A percentile compares a stretch with the other conserved stretches of the same genome.
Evolutionary conservation across 2,888 invertebrate genomes (phyloP).

Genomic region (Thymelicus acteon): DNA sequence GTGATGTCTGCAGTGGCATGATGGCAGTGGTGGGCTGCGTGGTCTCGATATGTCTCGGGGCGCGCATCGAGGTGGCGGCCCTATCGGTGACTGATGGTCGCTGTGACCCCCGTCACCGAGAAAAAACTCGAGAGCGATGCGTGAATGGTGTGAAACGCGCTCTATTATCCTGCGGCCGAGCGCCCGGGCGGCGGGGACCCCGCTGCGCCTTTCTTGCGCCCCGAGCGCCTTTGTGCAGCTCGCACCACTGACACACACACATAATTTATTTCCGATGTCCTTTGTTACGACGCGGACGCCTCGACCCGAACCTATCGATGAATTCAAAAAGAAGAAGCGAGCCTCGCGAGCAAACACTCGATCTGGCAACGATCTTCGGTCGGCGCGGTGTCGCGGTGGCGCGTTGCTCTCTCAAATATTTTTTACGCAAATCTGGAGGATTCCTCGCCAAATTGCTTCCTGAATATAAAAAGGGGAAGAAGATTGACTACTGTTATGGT

Average conservation of each 20-base stretch:
- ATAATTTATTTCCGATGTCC: conserved; percentile 52
- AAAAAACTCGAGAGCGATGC: conserved; percentile 62
- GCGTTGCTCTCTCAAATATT: conserved; percentile 42
- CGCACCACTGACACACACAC: conserved; percentile 48
- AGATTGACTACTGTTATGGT: conserved; percentile 62
- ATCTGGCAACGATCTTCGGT: conserved; percentile 19
- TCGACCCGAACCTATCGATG: conserved; percentile 39
- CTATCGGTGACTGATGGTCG: conserved; percentile 60
- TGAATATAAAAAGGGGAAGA: conserved; percentile 62
- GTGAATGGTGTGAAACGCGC: conserved; percentile 74
- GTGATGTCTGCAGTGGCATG: neutral
- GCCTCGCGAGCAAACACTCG: conserved; percentile 43
- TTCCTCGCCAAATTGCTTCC: conserved; percentile 56
- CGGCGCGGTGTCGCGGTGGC: neutral
- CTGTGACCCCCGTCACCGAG: conserved; percentile 63
- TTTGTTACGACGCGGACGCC: conserved; percentile 43
- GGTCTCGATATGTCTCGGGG: neutral
- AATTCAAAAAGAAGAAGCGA: conserved; percentile 37
- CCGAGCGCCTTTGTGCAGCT: conserved; percentile 59
- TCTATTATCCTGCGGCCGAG: conserved; percentile 59
- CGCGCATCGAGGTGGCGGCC: conserved; percentile 29
- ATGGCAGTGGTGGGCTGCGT: neutral
- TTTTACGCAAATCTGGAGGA: conserved; percentile 47
- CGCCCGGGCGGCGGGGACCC: conserved; percentile 49
- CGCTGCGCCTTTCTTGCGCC: conserved; percentile 66